Evolutionary conservation across 2,113 vertebrate species (phyloP), one percentile per base, ranked within the genome.

Genomic region (Hymenochirus boettgeri): DNA sequence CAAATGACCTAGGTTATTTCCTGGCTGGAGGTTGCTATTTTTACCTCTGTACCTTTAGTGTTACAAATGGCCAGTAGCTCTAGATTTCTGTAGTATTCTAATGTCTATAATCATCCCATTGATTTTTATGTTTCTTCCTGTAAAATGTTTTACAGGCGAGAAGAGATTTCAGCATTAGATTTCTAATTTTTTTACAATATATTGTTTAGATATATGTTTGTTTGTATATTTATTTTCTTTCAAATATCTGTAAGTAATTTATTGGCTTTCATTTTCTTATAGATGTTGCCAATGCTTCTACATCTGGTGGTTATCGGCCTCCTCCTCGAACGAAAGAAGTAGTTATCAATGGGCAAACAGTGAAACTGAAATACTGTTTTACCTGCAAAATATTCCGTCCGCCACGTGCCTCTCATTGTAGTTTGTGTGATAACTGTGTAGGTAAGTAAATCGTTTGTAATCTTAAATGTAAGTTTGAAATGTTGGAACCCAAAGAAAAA

Each of bases 371-470:
- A 79, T 98, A 98, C 58, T 98, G 95, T 87, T 97, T 98, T 82
- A 98, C 95, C 81, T 98, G 95, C 86, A 97, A 97, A 83, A 96
- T 98, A 82, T 97, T 98, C 85, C 91, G 95, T 76, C 95, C 95
- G 21, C 95, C 95, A 39, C 92, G 95, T 73, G 93, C 95, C 84
- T 98, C 95, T 69, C 95, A 98, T 78, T 98, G 95, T 82, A 98
- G 94, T 87, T 92, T 98, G 77, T 98, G 95, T 76, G 95, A 98
- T 89, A 98, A 98, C 88, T 98, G 95, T 83, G 95, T 97, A 86
- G 95, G 95, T 98, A 81, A 95, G 91, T 24, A 13, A 35, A 35
- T 3, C 33, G 77, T 75, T 79, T n/a, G n/a, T n/a, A n/a, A n/a
- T n/a, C n/a, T n/a, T n/a, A n/a, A n/a, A n/a, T n/a, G n/a, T n/a